Base-by-base conservation (phyloP, 2,888 invertebrate genomes). In the Aproaerema taeniolella region DNA sequence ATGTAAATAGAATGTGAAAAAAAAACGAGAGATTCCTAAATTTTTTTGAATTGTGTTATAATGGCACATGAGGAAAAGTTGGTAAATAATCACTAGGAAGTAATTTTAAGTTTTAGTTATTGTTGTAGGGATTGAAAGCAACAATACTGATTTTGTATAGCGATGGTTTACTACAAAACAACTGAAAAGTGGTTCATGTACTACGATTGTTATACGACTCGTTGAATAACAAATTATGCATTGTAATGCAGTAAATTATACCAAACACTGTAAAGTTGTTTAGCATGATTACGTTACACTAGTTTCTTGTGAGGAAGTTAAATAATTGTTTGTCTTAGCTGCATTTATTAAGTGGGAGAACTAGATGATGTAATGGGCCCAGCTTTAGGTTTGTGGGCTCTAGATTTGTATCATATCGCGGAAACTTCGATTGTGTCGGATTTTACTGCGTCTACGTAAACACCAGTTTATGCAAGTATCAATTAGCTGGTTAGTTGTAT, bases 391-490 rank as follows among this genome's bases (percentile, higher is more conserved):
- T 13, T 13, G 41, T 49, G 41, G 39, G 44, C 38, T 31, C 31
- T 35, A 38, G 56, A 60, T 61, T 58, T 47, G 46, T 62, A 67
- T 67, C 58, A 53, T 61, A 75, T 76, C 76, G 78, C 67, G 82
- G 83, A 82, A 83, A 75, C 58, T 24, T 44, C 46, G 63, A 67
- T 71, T 71, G 65, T 71, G 56, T 67, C 58, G 60, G 61, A 70
- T 67, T 64, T 50, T 58, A 55, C 58, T 63, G 31, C 30, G 33
- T 38, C 58, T 63, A 28, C 30, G 33, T 38, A 36, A 35, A 66
- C 61, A 63, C 61, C 56, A 50, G 60, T 79, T 83, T 82, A 81
- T 74, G 82, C 78, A 82, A 83, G 74, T 68, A 80, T 80, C 71
- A 76, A 82, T 81, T 82, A 83, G 74, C 63, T 58, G 49, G 71